A percentile compares a stretch with the other conserved stretches of the same genome.
phyloP scores from a whole-genome alignment of 2,113 vertebrate species.

The Typhlomys cinereus region DNA sequence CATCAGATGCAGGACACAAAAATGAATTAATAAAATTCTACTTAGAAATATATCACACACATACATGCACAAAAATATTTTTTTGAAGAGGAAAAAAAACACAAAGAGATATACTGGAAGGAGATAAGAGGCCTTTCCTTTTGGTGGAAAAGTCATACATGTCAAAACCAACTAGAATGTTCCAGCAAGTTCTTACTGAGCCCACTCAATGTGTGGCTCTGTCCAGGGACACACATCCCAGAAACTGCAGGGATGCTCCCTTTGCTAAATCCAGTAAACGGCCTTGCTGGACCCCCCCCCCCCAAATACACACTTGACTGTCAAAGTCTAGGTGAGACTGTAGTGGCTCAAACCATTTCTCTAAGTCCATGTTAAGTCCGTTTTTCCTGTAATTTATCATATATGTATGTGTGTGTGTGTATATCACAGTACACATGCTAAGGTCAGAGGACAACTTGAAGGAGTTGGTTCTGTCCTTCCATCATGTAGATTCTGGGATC shows the following conservation, averaged over 20 bases:
- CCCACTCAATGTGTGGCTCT: not conserved
- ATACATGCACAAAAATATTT: too few species aligned
- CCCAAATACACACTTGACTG: too few species aligned
- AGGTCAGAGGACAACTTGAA: too few species aligned
- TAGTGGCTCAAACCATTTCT: not conserved
- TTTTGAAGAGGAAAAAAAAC: not conserved
- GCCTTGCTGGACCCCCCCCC: not conserved
- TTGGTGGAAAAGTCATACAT: not conserved
- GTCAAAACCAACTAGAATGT: not conserved
- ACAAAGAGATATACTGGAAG: not conserved
- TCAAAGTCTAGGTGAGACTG: not conserved
- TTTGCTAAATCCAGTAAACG: not conserved
- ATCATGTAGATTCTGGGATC: too few species aligned
- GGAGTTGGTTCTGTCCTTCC: too few species aligned
- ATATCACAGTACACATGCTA: too few species aligned
- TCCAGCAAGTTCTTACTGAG: not conserved
- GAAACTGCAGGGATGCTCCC: not conserved
- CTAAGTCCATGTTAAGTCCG: not conserved
- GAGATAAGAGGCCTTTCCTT: not conserved
- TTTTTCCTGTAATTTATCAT: too few species aligned
- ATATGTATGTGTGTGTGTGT: too few species aligned
- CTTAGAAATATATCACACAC: not conserved
- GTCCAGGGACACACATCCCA: not conserved
- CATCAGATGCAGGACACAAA: not conserved
- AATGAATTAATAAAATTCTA: constrained; percentile 29